phyloP scores from a whole-genome alignment of 2,113 vertebrate species.

The Chaetodon trifascialis region DNA sequence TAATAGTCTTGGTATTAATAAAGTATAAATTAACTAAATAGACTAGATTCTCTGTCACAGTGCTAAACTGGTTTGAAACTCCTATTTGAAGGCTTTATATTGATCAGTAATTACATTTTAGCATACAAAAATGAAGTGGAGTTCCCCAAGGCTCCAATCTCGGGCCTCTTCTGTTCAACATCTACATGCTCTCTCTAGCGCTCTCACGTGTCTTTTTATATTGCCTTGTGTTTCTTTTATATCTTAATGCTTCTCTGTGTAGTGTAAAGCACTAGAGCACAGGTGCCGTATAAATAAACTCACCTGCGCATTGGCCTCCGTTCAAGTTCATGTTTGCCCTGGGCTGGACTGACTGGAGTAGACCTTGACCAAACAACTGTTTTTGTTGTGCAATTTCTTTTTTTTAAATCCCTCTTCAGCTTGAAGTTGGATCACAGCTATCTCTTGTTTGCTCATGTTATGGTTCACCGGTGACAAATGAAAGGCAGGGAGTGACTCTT shows the following conservation, averaged over 20 bases:
- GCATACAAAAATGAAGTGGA: neutral
- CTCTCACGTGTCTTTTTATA: neutral
- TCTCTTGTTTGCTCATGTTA: neutral
- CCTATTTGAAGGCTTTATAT: no score
- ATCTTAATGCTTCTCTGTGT: no score
- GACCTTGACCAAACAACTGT: slow-evolving; percentile 11
- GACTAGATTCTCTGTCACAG: no score
- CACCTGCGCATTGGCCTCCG: neutral
- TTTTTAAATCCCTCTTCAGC: neutral
- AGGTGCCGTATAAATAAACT: neutral
- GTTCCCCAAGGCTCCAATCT: slow-evolving; percentile 6
- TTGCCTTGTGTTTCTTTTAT: neutral
- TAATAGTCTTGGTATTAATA: neutral
- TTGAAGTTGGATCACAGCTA: neutral
- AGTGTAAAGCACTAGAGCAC: neutral
- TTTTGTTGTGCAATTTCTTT: neutral
- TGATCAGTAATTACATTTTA: no score
- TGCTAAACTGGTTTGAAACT: no score
- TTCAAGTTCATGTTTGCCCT: slow-evolving; percentile 1
- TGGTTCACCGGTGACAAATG: neutral
- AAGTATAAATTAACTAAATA: no score
- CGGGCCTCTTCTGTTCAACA: neutral
- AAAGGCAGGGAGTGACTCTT: neutral
- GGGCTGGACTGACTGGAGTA: neutral
- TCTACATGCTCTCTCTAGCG: neutral